Conservation (phyloP, 2,888 invertebrate species). For the Portevinia maculata region DNA sequence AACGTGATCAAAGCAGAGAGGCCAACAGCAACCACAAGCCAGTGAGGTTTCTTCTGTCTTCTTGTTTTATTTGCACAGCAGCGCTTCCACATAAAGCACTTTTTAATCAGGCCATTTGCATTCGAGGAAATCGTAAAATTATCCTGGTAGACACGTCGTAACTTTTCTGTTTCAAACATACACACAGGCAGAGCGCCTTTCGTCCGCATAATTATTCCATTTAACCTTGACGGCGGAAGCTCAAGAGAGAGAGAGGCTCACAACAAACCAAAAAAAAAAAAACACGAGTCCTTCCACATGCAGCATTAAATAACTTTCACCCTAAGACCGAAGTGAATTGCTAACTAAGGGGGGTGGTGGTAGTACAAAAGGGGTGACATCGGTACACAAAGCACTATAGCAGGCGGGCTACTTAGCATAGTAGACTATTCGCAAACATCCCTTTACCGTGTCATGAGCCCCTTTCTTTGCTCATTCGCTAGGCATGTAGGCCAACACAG, state of each 20-base stretch:
- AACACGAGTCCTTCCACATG: conserved; percentile 52
- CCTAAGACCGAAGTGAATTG: conserved; percentile 63
- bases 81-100: conserved; percentile 69
- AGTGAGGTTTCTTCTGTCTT: conserved; percentile 33
- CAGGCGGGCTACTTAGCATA: conserved; percentile 37
- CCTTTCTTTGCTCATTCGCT: conserved; percentile 61
- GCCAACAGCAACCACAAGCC: conserved; percentile 40
- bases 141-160: conserved; percentile 82
- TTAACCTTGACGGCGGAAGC: conserved; percentile 79
- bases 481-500: conserved; percentile 18
- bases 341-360: conserved; percentile 42
- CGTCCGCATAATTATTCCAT: conserved; percentile 61
- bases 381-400: conserved; percentile 22
- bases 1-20: conserved; percentile 64
- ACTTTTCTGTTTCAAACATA: conserved; percentile 74
- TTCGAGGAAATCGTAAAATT: conserved; percentile 82
- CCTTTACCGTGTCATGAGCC: conserved; percentile 57
- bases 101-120: conserved; percentile 77
- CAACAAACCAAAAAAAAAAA: conserved; percentile 16
- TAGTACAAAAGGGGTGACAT: conserved; percentile 34
- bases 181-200: conserved; percentile 6
- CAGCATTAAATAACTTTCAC: conserved; percentile 65
- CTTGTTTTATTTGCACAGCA: conserved; percentile 50
- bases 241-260: conserved; percentile 44
- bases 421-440: conserved; percentile 74